Base-by-base conservation (phyloP, 2,113 vertebrate genomes). In the Rhegmatorhina hoffmannsi region DNA sequence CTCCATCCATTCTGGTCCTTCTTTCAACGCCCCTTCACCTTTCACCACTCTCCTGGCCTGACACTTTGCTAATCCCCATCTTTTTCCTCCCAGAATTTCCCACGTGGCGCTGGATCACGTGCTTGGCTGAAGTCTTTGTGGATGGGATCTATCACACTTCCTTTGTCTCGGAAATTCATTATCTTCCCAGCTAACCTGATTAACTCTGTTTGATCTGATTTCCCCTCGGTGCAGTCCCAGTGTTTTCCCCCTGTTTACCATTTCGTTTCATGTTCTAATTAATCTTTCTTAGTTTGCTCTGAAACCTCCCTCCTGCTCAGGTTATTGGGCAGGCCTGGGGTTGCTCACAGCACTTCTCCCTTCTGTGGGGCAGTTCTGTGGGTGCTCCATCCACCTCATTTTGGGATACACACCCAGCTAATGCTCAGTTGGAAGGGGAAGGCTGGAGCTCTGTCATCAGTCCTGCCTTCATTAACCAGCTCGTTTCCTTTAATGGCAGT, bases 1-100 rank as follows among this genome's bases (percentile, higher is more conserved):
- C 90, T 90, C 84, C 89, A 82, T 92, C 91, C 85, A 19, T 90
- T 24, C 70, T 34, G 46, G 67, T 29, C 81, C 58, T 80, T 80
- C 91, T 96, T 87, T 96, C 91, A 95, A 14, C 59, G 0, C 89
- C 7, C 9, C 86, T 46, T 93, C 7, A 11, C 89, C 69, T 97
- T 31, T 68, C 87, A 53, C 66, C 23, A 13, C 18, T 53, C 93
- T 82, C 89, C 74, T 60, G 81, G 34, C 58, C 69, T 49, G 52
- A 28, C 89, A 56, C 77, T 44, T 66, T 91, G 77, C 80, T 95
- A 78, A 96, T 94, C 89, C 84, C 66, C 44, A 1, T 20, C 14
- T 63, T 92, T 81, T 89, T 68, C 69, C 11, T 64, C 55, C 23
- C 34, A 29, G 81, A 5, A 14, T 87, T 89, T 94, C 94, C 91